Conservation (phyloP, 2,113 vertebrate genomes). For the Mormyrus iriodes region DNA sequence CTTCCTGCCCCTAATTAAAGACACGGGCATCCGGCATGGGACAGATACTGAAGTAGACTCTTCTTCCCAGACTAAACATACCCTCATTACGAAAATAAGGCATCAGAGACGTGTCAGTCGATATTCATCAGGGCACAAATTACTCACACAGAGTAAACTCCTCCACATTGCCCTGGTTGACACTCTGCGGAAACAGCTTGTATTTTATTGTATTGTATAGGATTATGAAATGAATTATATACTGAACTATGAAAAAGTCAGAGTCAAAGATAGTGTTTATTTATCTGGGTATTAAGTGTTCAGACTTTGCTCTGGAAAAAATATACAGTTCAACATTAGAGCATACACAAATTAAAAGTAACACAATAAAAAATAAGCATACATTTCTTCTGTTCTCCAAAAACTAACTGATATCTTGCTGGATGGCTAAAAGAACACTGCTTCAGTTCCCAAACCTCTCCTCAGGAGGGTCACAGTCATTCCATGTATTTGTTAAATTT, state of each 20-base stretch:
- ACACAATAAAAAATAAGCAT: background rate
- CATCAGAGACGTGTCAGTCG: slow-evolving; percentile 39
- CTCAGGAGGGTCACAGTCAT: background rate
- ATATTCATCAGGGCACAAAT: slow-evolving; percentile 23
- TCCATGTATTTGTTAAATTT: background rate
- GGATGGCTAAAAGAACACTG: background rate
- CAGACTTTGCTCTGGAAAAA: background rate
- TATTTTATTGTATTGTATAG: background rate
- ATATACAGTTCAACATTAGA: background rate
- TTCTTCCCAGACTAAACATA: slow-evolving; percentile 26
- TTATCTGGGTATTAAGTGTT: background rate
- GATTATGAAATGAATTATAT: background rate
- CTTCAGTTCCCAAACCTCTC: background rate
- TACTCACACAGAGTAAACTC: slow-evolving; percentile 15
- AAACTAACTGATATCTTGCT: background rate
- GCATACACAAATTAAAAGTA: background rate
- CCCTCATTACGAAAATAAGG: slow-evolving; percentile 36
- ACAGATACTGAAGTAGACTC: slow-evolving; percentile 32
- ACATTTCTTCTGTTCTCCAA: background rate
- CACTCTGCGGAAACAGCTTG: background rate
- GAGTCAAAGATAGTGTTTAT: background rate
- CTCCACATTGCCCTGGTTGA: background rate
- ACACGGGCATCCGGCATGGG: slow-evolving; percentile 11
- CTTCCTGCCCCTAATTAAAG: slow-evolving; percentile 41
- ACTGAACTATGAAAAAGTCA: background rate